Evolutionary conservation across 1,140 invertebrate genomes (phyloP).

Genomic region (Apis cerana): DNA sequence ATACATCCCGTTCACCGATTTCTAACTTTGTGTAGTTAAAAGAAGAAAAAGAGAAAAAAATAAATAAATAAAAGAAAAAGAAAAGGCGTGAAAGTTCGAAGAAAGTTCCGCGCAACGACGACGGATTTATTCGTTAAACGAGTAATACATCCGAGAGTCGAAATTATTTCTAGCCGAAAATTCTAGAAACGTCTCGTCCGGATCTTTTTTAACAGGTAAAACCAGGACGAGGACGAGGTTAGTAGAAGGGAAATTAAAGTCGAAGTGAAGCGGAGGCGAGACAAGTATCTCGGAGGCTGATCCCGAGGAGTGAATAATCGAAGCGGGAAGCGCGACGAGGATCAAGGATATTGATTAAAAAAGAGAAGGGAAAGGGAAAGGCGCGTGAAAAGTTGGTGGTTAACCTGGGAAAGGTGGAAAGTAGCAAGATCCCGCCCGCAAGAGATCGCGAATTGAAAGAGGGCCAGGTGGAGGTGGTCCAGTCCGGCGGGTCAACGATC

Average conservation of each 20-base stretch:
- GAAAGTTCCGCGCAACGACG: too few relatives aligned
- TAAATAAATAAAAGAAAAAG: too few relatives aligned
- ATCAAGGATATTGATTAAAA: background rate
- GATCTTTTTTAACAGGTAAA: background rate
- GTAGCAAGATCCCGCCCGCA: constrained; percentile 76
- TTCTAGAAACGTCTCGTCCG: too few relatives aligned
- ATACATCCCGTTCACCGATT: too few relatives aligned
- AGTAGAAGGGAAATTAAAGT: background rate
- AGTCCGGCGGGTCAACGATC: constrained; percentile 65
- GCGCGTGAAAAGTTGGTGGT: background rate
- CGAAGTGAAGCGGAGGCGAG: constrained; percentile 47
- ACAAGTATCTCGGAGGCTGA: background rate
- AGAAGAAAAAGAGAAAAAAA: background rate
- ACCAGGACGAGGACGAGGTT: background rate
- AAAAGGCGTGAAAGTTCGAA: background rate
- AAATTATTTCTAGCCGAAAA: too few relatives aligned
- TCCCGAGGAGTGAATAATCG: background rate
- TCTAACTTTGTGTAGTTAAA: background rate
- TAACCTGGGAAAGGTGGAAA: constrained; percentile 34
- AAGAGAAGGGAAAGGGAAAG: background rate
- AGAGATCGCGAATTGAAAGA: constrained; percentile 60
- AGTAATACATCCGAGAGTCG: too few relatives aligned
- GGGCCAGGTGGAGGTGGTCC: constrained; percentile 68
- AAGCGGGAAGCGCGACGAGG: background rate
- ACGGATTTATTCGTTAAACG: too few relatives aligned